A percentile compares a stretch with the other conserved stretches of the same genome.
Conservation (phyloP, 2,797 vertebrate species). For the Trematomus bernacchii region DNA sequence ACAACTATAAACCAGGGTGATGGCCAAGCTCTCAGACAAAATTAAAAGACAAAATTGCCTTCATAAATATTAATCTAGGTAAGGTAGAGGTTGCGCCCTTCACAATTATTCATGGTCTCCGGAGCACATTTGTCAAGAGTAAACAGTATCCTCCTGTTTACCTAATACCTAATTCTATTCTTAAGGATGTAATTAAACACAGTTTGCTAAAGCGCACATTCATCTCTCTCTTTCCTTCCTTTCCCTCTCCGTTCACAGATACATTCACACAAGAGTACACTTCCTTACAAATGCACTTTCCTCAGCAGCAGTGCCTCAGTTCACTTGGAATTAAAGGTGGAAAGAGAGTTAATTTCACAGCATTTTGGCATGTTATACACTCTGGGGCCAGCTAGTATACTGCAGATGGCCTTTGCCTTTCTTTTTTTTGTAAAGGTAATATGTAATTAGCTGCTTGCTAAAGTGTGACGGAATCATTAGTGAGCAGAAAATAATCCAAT, state of each 20-base stretch:
- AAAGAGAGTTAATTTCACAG: constrained; percentile 73
- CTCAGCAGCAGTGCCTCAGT: constrained; percentile 9
- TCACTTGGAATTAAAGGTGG: constrained; percentile 58
- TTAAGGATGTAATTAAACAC: constrained; percentile 74
- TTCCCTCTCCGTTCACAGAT: not conserved
- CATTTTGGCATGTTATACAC: constrained; percentile 51
- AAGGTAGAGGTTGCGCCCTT: constrained; percentile 75
- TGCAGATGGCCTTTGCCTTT: constrained; percentile 35
- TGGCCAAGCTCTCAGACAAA: constrained; percentile 49
- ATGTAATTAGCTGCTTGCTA: constrained; percentile 58
- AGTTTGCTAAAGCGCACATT: constrained; percentile 43
- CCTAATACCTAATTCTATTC: constrained; percentile 66
- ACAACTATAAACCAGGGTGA: constrained; percentile 40
- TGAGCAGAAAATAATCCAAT: constrained; percentile 62
- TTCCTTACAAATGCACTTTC: constrained; percentile 13
- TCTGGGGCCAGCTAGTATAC: constrained; percentile 9
- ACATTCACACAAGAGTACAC: not conserved
- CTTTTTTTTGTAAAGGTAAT: constrained; percentile 24
- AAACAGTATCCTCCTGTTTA: constrained; percentile 79
- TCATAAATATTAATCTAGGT: constrained; percentile 78
- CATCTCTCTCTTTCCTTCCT: constrained; percentile 41
- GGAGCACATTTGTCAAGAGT: constrained; percentile 73
- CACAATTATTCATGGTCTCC: constrained; percentile 74
- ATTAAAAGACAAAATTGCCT: constrained; percentile 74
- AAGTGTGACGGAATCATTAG: constrained; percentile 69